Percentiles rank a stretch among this genome's conserved stretches.
These are phyloP conservation scores for Nyctibius bracteatus DNA, from an alignment of 2,113 vertebrate genomes.

Conservation along the genomic window DNA sequence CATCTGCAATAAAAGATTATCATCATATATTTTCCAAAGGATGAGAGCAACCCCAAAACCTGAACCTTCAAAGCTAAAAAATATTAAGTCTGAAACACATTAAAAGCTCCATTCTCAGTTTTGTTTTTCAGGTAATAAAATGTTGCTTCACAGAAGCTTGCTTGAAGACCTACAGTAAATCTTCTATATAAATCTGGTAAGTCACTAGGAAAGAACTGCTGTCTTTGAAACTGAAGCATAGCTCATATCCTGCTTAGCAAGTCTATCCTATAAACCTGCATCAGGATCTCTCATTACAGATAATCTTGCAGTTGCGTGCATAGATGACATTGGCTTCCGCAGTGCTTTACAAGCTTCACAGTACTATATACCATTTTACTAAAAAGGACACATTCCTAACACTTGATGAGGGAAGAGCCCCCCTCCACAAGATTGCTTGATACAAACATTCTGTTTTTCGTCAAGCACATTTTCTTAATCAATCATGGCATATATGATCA, in stretches of 20 bases:
- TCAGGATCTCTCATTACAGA: not conserved
- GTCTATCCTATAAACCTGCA: not conserved
- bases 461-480: not conserved
- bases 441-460: not conserved
- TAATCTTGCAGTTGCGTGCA: not conserved
- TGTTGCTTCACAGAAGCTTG: not conserved
- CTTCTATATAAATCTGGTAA: not conserved
- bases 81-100: not conserved
- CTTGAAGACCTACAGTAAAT: not conserved
- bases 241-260: not conserved
- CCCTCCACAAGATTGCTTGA: not conserved
- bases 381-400: not conserved
- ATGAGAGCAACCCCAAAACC: not conserved
- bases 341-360: not conserved
- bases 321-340: not conserved
- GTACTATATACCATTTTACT: not conserved
- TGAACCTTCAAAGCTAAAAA: not conserved
- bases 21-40: not conserved
- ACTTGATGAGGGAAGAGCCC: not conserved
- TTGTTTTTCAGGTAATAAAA: not conserved
- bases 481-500: not conserved
- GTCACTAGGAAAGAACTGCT: not conserved
- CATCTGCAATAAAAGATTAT: not conserved
- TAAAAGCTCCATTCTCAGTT: not conserved
- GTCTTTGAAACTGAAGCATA: not conserved